Conservation (phyloP, 2,113 vertebrate species). For the Barbus barbus region DNA sequence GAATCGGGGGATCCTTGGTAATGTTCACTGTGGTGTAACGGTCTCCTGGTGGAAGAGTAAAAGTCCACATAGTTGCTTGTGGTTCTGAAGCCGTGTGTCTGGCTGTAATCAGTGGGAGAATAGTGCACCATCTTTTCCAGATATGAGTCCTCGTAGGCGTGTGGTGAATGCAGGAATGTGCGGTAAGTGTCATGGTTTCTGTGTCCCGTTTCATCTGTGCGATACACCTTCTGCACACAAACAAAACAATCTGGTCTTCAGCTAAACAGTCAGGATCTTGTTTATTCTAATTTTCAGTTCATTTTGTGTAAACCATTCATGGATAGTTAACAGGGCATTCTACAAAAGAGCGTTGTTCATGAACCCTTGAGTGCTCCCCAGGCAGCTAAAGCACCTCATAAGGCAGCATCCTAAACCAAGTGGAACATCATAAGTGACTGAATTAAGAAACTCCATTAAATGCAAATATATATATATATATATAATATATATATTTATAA, state of each 20-base stretch:
- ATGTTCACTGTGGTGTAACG: constrained; percentile 91
- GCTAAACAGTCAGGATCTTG: background rate
- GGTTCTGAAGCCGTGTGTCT: constrained; percentile 88
- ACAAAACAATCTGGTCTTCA: background rate
- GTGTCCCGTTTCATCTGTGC: constrained; percentile 82
- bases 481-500: background rate
- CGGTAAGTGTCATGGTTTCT: constrained; percentile 93
- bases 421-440: background rate
- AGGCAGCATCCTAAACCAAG: background rate
- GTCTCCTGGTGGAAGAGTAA: constrained; percentile 91
- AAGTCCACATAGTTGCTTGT: constrained; percentile 96
- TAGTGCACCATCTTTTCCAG: constrained; percentile 90
- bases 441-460: background rate
- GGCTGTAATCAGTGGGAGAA: constrained; percentile 84
- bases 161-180: constrained; percentile 86
- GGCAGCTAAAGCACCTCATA: too few relatives aligned
- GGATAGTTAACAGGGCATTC: background rate
- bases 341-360: background rate
- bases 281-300: background rate
- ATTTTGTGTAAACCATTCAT: background rate
- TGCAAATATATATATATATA: too few relatives aligned
- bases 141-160: constrained; percentile 91
- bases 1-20: constrained; percentile 97
- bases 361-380: background rate
- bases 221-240: constrained; percentile 81